Base-by-base conservation (phyloP, 2,113 vertebrate species). In the Opisthocomus hoazin region DNA sequence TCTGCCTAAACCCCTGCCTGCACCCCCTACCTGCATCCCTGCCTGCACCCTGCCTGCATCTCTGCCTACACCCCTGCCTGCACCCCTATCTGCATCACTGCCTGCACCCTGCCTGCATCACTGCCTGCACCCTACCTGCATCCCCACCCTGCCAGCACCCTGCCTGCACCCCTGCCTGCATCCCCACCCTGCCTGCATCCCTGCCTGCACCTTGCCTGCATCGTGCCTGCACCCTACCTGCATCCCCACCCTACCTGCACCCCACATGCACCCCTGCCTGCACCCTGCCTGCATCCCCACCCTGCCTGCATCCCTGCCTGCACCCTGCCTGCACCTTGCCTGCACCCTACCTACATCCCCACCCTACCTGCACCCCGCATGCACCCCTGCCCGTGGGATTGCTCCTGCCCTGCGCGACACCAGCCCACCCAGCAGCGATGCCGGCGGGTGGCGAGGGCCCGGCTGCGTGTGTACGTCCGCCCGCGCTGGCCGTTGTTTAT, bases 401-500 rank as follows among this genome's bases (percentile, higher is more conserved):
- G 11, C 58, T 37, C 69, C 82, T 32, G 27, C 69, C 69, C 65
- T 16, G 11, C 74, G 1, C 63, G 1, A 2, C 63, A 8, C 45
- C 41, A 1, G 3, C 0, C 26, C 63, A 7, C 45, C 64, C 73
- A 41, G 2, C 4, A 6, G 22, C 13, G 5, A 5, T 14, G 29
- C 61, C 3, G 22, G 5, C 5, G 11, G 21, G 48, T 24, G 19
- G 63, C 39, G 5, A 30, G 14, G 63, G 8, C 27, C 41, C 7
- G 34, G 22, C 30, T 32, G 5, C 4, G 10, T 2, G 58, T 11
- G 36, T 8, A 0, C 60, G 2, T 56, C 4, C 34, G 17, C 27
- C 63, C 51, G 48, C 17, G 1, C 46, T 14, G 32, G 2, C 69
- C 20, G 5, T 12, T 58, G 34, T 46, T 64, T 77, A 88, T 91